These are phyloP conservation scores for Petrosia ficiformis DNA, from an alignment of 37 sponge, comb jelly and placozoan genomes.

Conservation along the genomic window DNA sequence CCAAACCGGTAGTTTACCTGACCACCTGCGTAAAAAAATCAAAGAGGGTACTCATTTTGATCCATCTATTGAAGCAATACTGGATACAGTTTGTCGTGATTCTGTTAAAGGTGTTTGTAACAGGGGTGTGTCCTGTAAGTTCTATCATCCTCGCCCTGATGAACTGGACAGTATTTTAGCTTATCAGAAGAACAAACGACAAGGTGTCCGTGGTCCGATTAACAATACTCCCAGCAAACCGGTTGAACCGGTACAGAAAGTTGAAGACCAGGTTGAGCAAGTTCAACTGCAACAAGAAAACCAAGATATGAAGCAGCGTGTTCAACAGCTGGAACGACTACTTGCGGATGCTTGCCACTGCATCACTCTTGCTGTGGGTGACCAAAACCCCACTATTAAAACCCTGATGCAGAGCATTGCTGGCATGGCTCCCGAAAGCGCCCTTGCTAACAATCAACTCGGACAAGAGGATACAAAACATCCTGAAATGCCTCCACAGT, in stretches of 20 bases:
- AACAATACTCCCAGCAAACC: neutral
- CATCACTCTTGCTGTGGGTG: constrained; percentile 64
- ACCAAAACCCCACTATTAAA: constrained; percentile 53
- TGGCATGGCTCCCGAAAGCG: constrained; percentile 49
- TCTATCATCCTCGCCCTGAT: constrained; percentile 49
- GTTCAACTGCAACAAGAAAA: constrained; percentile 24
- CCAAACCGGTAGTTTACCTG: constrained; percentile 32
- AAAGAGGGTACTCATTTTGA: neutral
- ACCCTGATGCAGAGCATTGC: constrained; percentile 52
- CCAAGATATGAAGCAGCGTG: constrained; percentile 30
- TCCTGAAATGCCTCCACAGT: no score
- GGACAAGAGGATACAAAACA: no score
- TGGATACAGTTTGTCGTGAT: constrained; percentile 55
- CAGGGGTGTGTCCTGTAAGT: constrained; percentile 27
- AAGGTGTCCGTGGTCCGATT: neutral
- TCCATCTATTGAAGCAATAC: constrained; percentile 9
- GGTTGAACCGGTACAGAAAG: neutral
- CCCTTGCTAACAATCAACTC: constrained; percentile 19
- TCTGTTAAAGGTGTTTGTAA: constrained; percentile 49
- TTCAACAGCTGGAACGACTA: constrained; percentile 50
- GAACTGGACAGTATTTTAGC: constrained; percentile 33
- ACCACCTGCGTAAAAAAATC: constrained; percentile 14
- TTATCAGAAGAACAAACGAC: constrained; percentile 12
- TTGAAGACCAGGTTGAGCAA: neutral
- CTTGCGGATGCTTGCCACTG: constrained; percentile 68